Base-by-base conservation (phyloP, 2,797 vertebrate species). In the Circus cinereus region DNA sequence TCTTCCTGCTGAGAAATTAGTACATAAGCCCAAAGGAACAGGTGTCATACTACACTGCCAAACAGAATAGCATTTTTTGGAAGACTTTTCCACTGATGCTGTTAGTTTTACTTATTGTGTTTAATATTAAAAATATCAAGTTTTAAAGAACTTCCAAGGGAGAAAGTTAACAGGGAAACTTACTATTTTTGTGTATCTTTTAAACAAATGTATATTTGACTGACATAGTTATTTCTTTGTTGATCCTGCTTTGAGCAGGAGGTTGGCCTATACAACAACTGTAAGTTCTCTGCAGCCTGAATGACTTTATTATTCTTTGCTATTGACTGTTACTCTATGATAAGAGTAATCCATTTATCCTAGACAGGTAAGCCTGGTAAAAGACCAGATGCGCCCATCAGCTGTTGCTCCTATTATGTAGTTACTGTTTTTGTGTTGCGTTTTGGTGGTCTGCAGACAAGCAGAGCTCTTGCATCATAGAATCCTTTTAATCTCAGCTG, bases 1-100 rank as follows among this genome's bases (percentile, higher is more conserved):
- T 67, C 29, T 86, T 93, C 93, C 93, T 54, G 80, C 93, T 89
- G 95, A 70, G 95, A 89, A 50, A 67, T 53, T 6, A 45, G 62
- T 83, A 60, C 69, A 17, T 34, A 62, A 92, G 34, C 53, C 43
- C 91, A 78, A 82, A 92, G 83, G 82, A 93, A 57, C 85, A 94
- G 84, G 85, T 94, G 78, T 75, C 32, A 1, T 27, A 18, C 67
- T 73, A 29, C 23, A 50, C 24, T 54, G 48, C 77, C 22, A 88
- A 79, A n/a, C 27, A 80, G 21, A 89, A 76, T 2, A 53, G 24
- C 29, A 19, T 76, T 96, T 88, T 87, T 94, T 90, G 72, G 70
- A 92, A 64, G 45, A 77, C 26, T 48, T 83, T 87, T 60, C 10
- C 73, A 10, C 30, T 64, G 65, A n/a, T 50, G 23, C 19, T 64